phyloP scores from a whole-genome alignment of 2,888 invertebrate species.

The Cryptus viduatorius region DNA sequence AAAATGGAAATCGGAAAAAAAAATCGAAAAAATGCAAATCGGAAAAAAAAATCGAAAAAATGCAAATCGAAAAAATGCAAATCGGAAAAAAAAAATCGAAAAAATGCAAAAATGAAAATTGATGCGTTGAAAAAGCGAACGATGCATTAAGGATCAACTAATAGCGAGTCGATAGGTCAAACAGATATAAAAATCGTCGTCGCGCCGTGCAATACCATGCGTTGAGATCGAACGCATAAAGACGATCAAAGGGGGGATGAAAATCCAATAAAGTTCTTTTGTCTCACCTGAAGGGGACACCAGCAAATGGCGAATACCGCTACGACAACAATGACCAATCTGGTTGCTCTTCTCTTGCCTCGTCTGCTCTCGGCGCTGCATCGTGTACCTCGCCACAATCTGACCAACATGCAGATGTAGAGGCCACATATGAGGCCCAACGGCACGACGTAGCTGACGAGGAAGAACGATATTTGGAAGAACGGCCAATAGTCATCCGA shows the following conservation, averaged over 20 bases:
- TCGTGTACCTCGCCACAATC: constrained; percentile 94
- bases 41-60: too few species aligned
- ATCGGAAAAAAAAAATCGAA: too few species aligned
- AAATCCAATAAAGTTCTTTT: constrained; percentile 5
- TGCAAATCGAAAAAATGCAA: too few species aligned
- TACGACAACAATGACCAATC: constrained; percentile 96
- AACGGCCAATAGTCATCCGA: constrained; percentile 85
- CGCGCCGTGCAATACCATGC: background rate
- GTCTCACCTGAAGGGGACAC: constrained; percentile 95
- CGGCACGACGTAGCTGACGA: constrained; percentile 95
- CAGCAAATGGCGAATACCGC: constrained; percentile 97
- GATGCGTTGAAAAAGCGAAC: too few species aligned
- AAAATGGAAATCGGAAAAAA: too few species aligned
- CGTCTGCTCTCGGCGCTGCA: constrained; percentile 93
- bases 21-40: too few species aligned
- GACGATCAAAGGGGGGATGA: too few species aligned
- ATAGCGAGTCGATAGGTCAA: too few species aligned
- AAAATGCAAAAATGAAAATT: too few species aligned
- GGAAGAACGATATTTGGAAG: constrained; percentile 93
- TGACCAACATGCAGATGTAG: constrained; percentile 95
- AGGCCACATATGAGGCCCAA: constrained; percentile 94
- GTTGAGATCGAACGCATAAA: background rate
- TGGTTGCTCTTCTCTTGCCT: constrained; percentile 95
- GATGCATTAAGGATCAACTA: too few species aligned
- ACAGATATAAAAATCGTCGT: background rate